Evolutionary conservation across 1,140 invertebrate genomes (phyloP).

Genomic region (Heliothis subflexa): DNA sequence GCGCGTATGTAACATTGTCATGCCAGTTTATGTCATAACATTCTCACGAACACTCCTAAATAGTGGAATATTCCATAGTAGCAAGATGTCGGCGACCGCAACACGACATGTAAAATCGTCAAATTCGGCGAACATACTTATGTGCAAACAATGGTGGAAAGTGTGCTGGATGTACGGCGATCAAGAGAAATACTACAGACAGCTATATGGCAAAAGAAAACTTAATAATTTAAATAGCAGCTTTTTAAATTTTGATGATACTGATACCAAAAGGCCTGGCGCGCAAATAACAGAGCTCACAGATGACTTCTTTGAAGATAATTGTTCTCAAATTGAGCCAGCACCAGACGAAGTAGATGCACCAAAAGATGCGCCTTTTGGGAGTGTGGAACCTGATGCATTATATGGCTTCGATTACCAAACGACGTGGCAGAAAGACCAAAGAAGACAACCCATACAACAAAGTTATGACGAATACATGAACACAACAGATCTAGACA

Average conservation of each 20-base stretch:
- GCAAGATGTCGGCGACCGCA: slow-evolving; percentile 83
- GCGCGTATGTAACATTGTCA: no score
- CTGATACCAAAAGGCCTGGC: slow-evolving; percentile 74
- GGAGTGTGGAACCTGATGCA: slow-evolving; percentile 72
- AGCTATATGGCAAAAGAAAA: slow-evolving; percentile 90
- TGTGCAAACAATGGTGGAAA: slow-evolving; percentile 95
- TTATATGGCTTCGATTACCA: slow-evolving; percentile 74
- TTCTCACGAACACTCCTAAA: slow-evolving; percentile 1
- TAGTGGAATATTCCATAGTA: not conserved
- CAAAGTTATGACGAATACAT: slow-evolving; percentile 72
- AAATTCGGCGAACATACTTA: slow-evolving; percentile 89
- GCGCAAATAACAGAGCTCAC: slow-evolving; percentile 84
- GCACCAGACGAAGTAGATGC: slow-evolving; percentile 68
- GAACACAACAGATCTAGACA: slow-evolving; percentile 67
- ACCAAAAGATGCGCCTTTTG: slow-evolving; percentile 61
- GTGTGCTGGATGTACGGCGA: slow-evolving; percentile 95
- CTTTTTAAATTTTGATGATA: slow-evolving; percentile 70
- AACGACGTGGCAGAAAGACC: slow-evolving; percentile 78
- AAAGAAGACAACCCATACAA: slow-evolving; percentile 82
- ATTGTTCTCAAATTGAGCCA: slow-evolving; percentile 69
- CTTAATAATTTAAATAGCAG: slow-evolving; percentile 75
- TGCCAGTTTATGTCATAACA: slow-evolving; percentile 24
- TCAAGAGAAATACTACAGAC: slow-evolving; percentile 93
- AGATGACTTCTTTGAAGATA: slow-evolving; percentile 82
- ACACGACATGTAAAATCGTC: slow-evolving; percentile 84